These are phyloP conservation scores for Ephydatia muelleri DNA, from an alignment of 37 sponge, comb jelly and placozoan species.

Conservation along the genomic window DNA sequence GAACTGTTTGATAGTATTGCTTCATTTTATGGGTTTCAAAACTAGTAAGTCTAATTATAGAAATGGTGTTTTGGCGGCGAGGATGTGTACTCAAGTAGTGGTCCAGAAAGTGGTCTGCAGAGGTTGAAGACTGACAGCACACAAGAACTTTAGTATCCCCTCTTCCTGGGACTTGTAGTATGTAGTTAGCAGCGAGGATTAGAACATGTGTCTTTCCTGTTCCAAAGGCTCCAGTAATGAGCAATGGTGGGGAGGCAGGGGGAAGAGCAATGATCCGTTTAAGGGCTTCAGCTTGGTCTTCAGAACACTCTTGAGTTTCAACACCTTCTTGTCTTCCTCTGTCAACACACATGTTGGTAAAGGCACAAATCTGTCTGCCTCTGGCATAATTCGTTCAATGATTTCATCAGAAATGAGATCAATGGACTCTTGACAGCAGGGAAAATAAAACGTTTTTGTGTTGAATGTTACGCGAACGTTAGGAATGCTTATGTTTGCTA, in stretches of 20 bases:
- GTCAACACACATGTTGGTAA: not conserved
- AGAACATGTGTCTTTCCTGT: conserved; percentile 66
- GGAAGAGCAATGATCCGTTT: not conserved
- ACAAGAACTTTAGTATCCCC: conserved; percentile 24
- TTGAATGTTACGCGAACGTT: not conserved
- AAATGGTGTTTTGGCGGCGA: not conserved
- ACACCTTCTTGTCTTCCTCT: not conserved
- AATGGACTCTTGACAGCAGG: not conserved
- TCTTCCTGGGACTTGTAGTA: not conserved
- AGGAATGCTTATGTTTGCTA: not conserved
- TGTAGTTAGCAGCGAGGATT: conserved; percentile 30
- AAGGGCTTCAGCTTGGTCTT: not conserved
- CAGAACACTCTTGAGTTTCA: conserved; percentile 7
- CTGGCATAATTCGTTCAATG: not conserved
- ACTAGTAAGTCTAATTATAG: not conserved
- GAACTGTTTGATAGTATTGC: not conserved
- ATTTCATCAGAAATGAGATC: not conserved
- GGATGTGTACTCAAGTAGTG: not conserved
- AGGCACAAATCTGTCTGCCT: not conserved
- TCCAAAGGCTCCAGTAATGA: conserved; percentile 68
- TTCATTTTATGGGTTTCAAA: not conserved
- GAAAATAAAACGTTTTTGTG: not conserved
- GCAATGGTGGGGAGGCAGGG: conserved; percentile 37
- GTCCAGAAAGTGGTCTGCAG: conserved; percentile 52
- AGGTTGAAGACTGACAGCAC: conserved; percentile 42